Conservation (phyloP, 2,888 invertebrate genomes). For the Diarsia brunnea region DNA sequence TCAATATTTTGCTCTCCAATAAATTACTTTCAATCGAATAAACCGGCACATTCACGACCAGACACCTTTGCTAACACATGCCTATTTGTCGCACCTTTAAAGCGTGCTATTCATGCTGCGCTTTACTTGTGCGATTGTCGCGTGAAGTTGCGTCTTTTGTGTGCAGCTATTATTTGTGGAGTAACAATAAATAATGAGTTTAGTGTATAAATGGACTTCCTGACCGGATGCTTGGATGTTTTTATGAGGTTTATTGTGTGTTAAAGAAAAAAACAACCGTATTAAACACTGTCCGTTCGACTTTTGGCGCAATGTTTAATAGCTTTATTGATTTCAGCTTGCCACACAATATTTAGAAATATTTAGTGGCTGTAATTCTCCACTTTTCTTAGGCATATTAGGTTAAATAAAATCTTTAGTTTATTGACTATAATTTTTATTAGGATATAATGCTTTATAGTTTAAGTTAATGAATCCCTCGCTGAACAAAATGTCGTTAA, state of each 20-base stretch:
- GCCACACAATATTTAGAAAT: neutral
- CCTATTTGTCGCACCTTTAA: constrained; percentile 38
- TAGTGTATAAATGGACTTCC: constrained; percentile 60
- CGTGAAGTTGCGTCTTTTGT: constrained; percentile 53
- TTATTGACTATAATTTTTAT: too few species aligned
- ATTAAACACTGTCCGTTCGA: constrained; percentile 8
- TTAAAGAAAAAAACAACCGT: neutral
- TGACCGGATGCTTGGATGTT: constrained; percentile 48
- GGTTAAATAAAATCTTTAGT: neutral
- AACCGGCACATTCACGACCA: constrained; percentile 44
- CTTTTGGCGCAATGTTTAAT: constrained; percentile 2
- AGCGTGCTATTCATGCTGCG: constrained; percentile 60
- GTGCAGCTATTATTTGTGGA: constrained; percentile 47
- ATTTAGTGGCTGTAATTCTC: neutral
- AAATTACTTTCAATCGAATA: constrained; percentile 54
- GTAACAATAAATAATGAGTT: constrained; percentile 55
- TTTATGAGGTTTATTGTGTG: constrained; percentile 4
- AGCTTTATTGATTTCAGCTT: neutral
- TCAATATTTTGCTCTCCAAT: constrained; percentile 53
- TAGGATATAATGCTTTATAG: neutral
- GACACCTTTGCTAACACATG: constrained; percentile 59
- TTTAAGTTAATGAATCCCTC: neutral
- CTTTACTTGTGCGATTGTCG: constrained; percentile 46
- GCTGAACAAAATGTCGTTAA: constrained; percentile 33
- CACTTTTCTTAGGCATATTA: neutral